phyloP scores from a whole-genome alignment of 2,888 invertebrate species.

The Temnothorax rugatulus region DNA sequence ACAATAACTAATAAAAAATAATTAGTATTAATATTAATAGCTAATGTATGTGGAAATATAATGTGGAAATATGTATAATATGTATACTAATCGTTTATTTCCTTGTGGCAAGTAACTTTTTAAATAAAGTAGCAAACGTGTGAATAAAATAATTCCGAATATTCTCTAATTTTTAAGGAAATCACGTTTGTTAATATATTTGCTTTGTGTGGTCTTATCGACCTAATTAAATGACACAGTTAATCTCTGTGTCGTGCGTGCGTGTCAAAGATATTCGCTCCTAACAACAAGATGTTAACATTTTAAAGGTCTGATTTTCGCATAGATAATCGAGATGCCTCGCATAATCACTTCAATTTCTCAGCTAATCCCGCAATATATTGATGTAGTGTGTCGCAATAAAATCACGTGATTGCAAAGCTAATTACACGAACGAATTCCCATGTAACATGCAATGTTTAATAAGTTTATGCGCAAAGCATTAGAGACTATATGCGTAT shows the following conservation, averaged over 20 bases:
- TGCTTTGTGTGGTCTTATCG: not conserved
- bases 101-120: not conserved
- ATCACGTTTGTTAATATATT: not conserved
- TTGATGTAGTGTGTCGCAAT: conserved; percentile 11
- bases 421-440: conserved; percentile 37
- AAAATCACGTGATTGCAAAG: conserved; percentile 17
- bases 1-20: conserved; percentile 31
- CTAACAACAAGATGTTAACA: conserved; percentile 31
- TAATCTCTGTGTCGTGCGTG: not conserved
- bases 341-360: conserved; percentile 57
- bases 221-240: conserved; percentile 46
- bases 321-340: conserved; percentile 54
- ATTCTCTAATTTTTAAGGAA: not conserved
- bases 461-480: not conserved
- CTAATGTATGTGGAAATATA: not conserved
- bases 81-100: not conserved
- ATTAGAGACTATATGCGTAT: not conserved
- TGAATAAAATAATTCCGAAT: not conserved
- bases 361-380: conserved; percentile 23
- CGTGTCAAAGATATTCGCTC: conserved; percentile 23
- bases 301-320: conserved; percentile 42
- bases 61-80: not conserved
- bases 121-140: not conserved
- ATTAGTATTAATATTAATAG: conserved; percentile 25
- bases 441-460: conserved; percentile 8